These are phyloP conservation scores for Marronus borbonicus DNA, from an alignment of 2,888 invertebrate genomes.

Conservation along the genomic window DNA sequence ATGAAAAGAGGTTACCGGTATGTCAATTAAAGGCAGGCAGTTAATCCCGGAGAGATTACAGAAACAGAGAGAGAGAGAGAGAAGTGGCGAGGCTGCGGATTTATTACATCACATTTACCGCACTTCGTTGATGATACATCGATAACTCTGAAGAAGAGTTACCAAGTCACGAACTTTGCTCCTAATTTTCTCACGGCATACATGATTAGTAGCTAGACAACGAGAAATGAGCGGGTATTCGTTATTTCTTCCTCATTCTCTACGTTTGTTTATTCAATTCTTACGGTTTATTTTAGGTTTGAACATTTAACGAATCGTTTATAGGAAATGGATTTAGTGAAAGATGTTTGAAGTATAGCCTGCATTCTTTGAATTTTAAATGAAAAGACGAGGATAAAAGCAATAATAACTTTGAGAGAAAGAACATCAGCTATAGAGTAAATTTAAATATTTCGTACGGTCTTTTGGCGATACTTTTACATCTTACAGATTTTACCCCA, in stretches of 20 bases:
- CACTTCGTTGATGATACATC: conserved; percentile 13
- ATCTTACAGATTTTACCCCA: too few relatives aligned
- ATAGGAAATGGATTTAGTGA: too few relatives aligned
- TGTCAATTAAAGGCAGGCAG: background rate
- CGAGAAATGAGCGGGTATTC: background rate
- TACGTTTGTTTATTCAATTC: background rate
- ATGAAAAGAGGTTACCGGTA: conserved; percentile 11
- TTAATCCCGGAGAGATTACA: background rate
- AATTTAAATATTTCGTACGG: too few relatives aligned
- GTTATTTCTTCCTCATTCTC: background rate
- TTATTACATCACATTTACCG: conserved; percentile 13
- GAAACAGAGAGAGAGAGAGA: background rate
- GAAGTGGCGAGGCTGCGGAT: background rate
- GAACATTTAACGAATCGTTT: too few relatives aligned
- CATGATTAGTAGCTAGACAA: background rate
- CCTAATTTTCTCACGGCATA: conserved; percentile 15
- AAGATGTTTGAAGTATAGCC: too few relatives aligned
- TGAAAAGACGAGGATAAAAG: too few relatives aligned
- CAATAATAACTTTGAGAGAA: too few relatives aligned
- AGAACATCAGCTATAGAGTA: too few relatives aligned
- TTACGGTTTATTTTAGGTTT: background rate
- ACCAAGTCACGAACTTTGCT: conserved; percentile 8
- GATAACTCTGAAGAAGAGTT: background rate
- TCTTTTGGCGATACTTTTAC: too few relatives aligned
- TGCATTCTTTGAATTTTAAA: too few relatives aligned